A percentile compares a stretch with the other conserved stretches of the same genome.
These are phyloP conservation scores for Crotalus viridis DNA, from an alignment of 2,113 vertebrate species.

Conservation along the genomic window DNA sequence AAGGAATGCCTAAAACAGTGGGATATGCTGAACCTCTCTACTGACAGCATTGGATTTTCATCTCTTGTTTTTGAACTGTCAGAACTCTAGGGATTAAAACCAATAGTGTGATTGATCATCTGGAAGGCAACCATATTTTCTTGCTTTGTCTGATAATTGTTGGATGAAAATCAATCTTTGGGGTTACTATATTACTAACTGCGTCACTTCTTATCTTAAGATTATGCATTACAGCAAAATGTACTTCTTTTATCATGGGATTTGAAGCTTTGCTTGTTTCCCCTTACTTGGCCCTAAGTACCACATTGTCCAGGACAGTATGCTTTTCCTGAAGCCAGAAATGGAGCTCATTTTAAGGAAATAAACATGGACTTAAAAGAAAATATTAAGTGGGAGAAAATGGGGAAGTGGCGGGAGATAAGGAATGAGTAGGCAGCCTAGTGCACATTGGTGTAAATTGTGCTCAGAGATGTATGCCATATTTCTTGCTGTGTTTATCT, in stretches of 20 bases:
- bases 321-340: neutral
- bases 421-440: neutral
- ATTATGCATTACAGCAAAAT: neutral
- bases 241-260: neutral
- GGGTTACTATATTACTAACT: neutral
- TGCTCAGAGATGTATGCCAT: neutral
- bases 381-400: neutral
- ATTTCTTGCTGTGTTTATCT: neutral
- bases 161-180: neutral
- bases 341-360: neutral
- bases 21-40: neutral
- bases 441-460: neutral
- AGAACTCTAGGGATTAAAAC: neutral
- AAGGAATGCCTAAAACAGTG: neutral
- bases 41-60: neutral
- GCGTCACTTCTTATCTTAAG: slow-evolving; percentile 13
- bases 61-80: neutral
- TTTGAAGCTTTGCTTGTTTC: neutral
- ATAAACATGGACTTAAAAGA: neutral
- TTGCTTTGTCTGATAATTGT: neutral
- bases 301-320: neutral
- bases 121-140: neutral
- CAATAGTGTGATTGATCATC: neutral
- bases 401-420: neutral
- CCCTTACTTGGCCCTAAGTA: neutral